These are phyloP conservation scores for Tridacna gigas DNA, from an alignment of 2,888 invertebrate species.

Conservation along the genomic window DNA sequence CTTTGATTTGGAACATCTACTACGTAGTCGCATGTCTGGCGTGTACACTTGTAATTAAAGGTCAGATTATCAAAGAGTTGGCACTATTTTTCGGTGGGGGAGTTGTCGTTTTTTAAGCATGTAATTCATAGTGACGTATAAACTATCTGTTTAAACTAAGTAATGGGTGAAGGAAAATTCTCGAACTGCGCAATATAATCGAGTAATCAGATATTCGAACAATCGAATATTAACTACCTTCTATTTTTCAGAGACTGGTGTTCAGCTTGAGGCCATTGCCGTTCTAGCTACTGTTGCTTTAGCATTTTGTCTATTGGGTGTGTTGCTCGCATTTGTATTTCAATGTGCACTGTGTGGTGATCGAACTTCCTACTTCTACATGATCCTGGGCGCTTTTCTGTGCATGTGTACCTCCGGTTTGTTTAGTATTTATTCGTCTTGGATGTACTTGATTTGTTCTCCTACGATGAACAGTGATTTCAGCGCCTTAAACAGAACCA, in stretches of 20 bases:
- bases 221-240: neutral
- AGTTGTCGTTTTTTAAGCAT: no score
- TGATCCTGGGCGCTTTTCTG: slow-evolving; percentile 31
- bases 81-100: no score
- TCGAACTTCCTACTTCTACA: slow-evolving; percentile 38
- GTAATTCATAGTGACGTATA: no score
- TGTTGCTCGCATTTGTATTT: slow-evolving; percentile 32
- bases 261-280: slow-evolving; percentile 43
- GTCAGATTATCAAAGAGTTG: no score
- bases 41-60: neutral
- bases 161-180: no score
- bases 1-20: neutral
- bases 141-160: no score
- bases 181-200: no score
- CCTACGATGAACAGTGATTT: no score
- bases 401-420: slow-evolving; percentile 37
- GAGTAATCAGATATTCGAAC: no score
- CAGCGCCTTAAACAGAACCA: no score
- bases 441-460: neutral
- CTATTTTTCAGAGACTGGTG: slow-evolving; percentile 26
- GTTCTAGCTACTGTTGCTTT: slow-evolving; percentile 48
- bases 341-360: slow-evolving; percentile 43
- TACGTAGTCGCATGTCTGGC: neutral
- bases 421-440: neutral
- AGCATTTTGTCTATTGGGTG: slow-evolving; percentile 8